phyloP scores from a whole-genome alignment of 2,888 invertebrate species.

The Drosophila diplacantha region DNA sequence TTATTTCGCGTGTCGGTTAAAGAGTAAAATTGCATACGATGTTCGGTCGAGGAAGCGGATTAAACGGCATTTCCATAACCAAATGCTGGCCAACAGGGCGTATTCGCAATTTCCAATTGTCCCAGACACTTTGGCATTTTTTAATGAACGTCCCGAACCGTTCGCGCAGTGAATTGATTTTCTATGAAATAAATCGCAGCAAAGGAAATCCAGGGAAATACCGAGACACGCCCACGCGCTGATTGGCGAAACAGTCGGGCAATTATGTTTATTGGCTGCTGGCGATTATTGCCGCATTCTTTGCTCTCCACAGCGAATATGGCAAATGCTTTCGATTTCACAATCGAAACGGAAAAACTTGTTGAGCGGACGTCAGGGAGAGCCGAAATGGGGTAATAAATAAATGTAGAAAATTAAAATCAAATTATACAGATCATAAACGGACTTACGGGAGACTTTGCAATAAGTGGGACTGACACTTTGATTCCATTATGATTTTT shows the following conservation, averaged over 20 bases:
- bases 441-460: background rate
- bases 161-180: constrained; percentile 27
- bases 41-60: constrained; percentile 17
- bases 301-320: constrained; percentile 18
- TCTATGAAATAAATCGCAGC: constrained; percentile 30
- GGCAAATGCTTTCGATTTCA: constrained; percentile 56
- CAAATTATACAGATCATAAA: constrained; percentile 1
- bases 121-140: constrained; percentile 37
- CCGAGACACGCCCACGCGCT: constrained; percentile 47
- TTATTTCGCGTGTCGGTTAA: constrained; percentile 19
- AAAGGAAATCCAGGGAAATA: constrained; percentile 12
- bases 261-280: constrained; percentile 45
- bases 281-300: constrained; percentile 52
- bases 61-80: constrained; percentile 28
- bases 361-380: constrained; percentile 32
- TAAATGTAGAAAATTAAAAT: constrained; percentile 30
- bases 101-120: constrained; percentile 46
- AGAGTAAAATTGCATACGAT: background rate
- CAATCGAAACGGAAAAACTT: constrained; percentile 43
- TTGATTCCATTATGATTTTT: too few species aligned
- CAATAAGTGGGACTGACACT: too few species aligned
- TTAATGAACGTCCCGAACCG: constrained; percentile 47
- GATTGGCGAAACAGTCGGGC: constrained; percentile 47
- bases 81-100: constrained; percentile 36
- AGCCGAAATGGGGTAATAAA: constrained; percentile 32